phyloP scores from a whole-genome alignment of 2,888 invertebrate genomes.

The Cistogaster globosa region DNA sequence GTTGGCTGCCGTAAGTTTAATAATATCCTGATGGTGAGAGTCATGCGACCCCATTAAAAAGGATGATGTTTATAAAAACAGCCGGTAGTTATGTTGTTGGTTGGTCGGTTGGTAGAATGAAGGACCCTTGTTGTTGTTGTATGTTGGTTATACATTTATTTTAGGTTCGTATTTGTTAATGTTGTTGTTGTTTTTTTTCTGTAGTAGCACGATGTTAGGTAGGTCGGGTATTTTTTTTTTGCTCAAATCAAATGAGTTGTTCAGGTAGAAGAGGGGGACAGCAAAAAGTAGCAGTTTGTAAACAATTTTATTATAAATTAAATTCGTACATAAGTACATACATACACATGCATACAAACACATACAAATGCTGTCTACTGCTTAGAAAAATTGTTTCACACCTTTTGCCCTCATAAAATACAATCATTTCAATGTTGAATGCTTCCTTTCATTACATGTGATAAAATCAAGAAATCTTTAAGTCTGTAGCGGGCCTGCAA shows the following conservation, averaged over 20 bases:
- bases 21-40: slow-evolving; percentile 64
- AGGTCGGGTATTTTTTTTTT: slow-evolving; percentile 46
- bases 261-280: not conserved
- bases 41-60: slow-evolving; percentile 67
- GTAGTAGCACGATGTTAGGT: slow-evolving; percentile 33
- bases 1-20: slow-evolving; percentile 59
- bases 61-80: slow-evolving; percentile 47
- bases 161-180: slow-evolving; percentile 38
- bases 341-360: too few species aligned
- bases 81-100: slow-evolving; percentile 48
- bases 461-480: too few species aligned
- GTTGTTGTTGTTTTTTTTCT: not conserved
- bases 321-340: too few species aligned
- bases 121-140: slow-evolving; percentile 3
- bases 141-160: not conserved
- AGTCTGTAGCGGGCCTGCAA: too few species aligned
- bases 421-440: too few species aligned
- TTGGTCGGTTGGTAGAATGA: slow-evolving; percentile 29
- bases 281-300: not conserved
- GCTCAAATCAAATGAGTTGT: not conserved
- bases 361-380: too few species aligned
- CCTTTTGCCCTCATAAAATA: too few species aligned
- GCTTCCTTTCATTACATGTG: too few species aligned
- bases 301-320: not conserved
- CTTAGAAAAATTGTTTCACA: too few species aligned